phyloP scores from a whole-genome alignment of 2,113 vertebrate genomes.

The Arothron firmamentum region DNA sequence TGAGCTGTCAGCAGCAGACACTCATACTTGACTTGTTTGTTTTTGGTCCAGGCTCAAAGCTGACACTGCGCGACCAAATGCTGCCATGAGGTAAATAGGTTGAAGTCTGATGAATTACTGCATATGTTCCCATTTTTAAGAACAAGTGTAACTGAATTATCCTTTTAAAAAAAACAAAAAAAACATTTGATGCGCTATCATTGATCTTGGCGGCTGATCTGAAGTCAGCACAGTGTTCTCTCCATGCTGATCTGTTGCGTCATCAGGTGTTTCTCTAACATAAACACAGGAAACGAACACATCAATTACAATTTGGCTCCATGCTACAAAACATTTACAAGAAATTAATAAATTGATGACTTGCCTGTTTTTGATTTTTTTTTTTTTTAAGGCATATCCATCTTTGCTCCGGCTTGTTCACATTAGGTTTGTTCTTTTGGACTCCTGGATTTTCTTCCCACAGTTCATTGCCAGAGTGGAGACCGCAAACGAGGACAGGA shows the following conservation, averaged over 20 bases:
- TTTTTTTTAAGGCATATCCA: conserved; percentile 3
- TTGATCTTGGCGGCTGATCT: neutral
- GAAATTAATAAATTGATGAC: neutral
- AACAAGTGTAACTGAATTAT: neutral
- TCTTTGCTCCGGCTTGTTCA: conserved; percentile 23
- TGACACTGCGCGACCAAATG: too few relatives aligned
- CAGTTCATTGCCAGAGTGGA: conserved; percentile 74
- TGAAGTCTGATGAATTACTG: neutral
- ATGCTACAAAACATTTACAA: conserved; percentile 4
- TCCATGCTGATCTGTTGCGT: conserved; percentile 5
- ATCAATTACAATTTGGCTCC: neutral
- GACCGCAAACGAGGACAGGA: conserved; percentile 67
- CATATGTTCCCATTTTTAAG: neutral
- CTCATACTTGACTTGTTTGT: neutral
- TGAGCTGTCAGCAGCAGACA: neutral
- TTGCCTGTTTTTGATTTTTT: neutral
- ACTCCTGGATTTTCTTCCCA: conserved; percentile 63
- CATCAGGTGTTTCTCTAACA: conserved; percentile 1
- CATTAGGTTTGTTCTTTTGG: conserved; percentile 44
- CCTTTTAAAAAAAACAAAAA: too few relatives aligned
- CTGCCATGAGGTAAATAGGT: neutral
- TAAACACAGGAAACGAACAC: neutral
- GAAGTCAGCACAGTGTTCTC: conserved; percentile 3
- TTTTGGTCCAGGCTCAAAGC: neutral
- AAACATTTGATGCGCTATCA: neutral